Evolutionary conservation across 2,888 invertebrate species (phyloP).

Genomic region (Drosophila incognita): DNA sequence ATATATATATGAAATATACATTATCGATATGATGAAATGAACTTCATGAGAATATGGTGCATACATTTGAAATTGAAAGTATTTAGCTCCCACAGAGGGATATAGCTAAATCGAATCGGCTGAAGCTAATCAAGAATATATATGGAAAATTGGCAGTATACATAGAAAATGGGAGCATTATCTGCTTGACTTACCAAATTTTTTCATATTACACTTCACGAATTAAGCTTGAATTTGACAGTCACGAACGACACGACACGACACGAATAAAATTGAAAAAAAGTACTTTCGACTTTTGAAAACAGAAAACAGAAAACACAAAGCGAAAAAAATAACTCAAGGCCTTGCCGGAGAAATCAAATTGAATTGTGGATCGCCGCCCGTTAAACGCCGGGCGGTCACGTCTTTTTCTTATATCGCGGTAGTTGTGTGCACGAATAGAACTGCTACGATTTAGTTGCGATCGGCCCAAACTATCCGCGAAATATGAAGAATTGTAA

Average conservation of each 20-base stretch:
- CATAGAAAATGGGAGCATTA: neutral
- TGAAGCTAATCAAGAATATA: neutral
- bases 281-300: constrained; percentile 29
- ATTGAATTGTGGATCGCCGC: constrained; percentile 57
- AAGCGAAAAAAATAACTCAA: constrained; percentile 49
- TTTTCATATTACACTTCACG: constrained; percentile 64
- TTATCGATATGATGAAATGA: neutral
- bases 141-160: neutral
- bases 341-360: constrained; percentile 63
- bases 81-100: neutral
- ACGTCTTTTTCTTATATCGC: constrained; percentile 51
- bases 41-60: neutral
- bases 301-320: constrained; percentile 31
- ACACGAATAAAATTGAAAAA: constrained; percentile 33
- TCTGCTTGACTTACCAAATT: constrained; percentile 60
- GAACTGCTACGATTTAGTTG: constrained; percentile 49
- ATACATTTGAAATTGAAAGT: too few species aligned
- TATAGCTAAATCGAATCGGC: neutral
- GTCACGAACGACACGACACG: constrained; percentile 15
- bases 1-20: neutral
- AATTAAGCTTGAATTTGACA: constrained; percentile 11
- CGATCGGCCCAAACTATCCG: constrained; percentile 58
- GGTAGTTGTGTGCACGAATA: constrained; percentile 51
- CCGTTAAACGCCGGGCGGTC: constrained; percentile 62
- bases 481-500: constrained; percentile 64